phyloP scores from a whole-genome alignment of 2,113 vertebrate genomes.

The Paratilapia polleni region DNA sequence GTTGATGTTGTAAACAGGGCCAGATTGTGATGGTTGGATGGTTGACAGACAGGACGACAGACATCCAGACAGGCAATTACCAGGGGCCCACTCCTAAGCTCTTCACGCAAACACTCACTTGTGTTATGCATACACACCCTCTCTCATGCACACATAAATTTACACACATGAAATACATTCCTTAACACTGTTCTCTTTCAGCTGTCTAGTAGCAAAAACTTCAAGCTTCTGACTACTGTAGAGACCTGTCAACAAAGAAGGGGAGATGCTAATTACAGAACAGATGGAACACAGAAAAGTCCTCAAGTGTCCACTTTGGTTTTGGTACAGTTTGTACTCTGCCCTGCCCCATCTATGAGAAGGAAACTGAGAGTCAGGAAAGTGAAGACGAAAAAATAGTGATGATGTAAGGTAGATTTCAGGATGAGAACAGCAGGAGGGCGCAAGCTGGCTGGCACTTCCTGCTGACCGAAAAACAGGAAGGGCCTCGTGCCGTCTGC shows the following conservation, averaged over 20 bases:
- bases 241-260: not conserved
- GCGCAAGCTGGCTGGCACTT: conserved; percentile 7
- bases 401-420: conserved; percentile 39
- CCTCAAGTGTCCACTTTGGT: conserved; percentile 21
- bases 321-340: conserved; percentile 34
- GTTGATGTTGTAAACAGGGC: conserved; percentile 2
- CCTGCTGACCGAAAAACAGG: not conserved
- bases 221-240: conserved; percentile 19
- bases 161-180: conserved; percentile 28
- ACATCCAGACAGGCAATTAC: conserved; percentile 65
- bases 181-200: conserved; percentile 43
- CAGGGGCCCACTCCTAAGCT: conserved; percentile 26
- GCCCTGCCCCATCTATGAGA: conserved; percentile 5
- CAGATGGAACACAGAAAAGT: conserved; percentile 13
- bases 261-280: conserved; percentile 5
- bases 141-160: not conserved
- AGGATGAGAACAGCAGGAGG: conserved; percentile 22
- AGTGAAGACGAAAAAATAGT: not conserved
- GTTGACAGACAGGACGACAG: conserved; percentile 49
- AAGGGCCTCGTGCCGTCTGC: not conserved
- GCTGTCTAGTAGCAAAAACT: conserved; percentile 3
- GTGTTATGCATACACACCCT: conserved; percentile 20
- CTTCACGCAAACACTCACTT: conserved; percentile 34
- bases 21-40: conserved; percentile 37
- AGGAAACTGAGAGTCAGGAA: conserved; percentile 12